Base-by-base conservation (phyloP, 2,113 vertebrate genomes). In the Pachycephala philippinensis region DNA sequence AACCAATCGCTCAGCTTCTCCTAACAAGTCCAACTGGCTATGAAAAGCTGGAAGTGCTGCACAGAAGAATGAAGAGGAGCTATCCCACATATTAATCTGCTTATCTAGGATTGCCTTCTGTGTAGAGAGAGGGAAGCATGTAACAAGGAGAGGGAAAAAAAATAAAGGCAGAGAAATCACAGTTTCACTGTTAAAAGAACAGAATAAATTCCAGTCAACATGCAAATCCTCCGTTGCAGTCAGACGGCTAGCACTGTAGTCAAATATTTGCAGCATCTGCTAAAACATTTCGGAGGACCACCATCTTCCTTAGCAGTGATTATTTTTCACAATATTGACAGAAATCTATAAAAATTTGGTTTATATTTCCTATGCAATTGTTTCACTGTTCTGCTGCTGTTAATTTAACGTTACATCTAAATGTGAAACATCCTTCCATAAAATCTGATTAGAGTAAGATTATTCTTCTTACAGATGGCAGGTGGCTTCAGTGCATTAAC, bases 11-110 rank as follows among this genome's bases (percentile, higher is more conserved):
- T 96, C 91, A 76, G 95, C 97, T 97, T 89, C 97, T 97, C 94
- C 96, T 97, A 98, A 98, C 98, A 97, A 98, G 98, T 98, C 97
- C 96, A 97, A 98, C 97, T 98, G 97, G 98, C 97, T 98, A 94
- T 53, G 96, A 96, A 93, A 95, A 96, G 95, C 97, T 97, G 90
- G 89, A 98, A 97, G 95, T 94, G 95, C 97, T 95, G 96, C 89
- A 95, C 89, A 83, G 93, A 98, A 95, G 94, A 97, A 96, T 85
- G 93, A 93, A 97, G 94, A 97, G 49, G 91, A 97, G 95, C 95
- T 97, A 98, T 93, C 90, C 97, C 81, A 91, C 94, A 80, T 89
- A 91, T 76, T 96, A 97, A 97, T 97, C 97, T 97, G 93, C 97
- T 98, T 98, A 98, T 97, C 96, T 96, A 60, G 91, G 95, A 89